Evolutionary conservation across 1,140 invertebrate genomes (phyloP), one percentile per base, ranked within the genome.

Genomic region (Nephila pilipes): DNA sequence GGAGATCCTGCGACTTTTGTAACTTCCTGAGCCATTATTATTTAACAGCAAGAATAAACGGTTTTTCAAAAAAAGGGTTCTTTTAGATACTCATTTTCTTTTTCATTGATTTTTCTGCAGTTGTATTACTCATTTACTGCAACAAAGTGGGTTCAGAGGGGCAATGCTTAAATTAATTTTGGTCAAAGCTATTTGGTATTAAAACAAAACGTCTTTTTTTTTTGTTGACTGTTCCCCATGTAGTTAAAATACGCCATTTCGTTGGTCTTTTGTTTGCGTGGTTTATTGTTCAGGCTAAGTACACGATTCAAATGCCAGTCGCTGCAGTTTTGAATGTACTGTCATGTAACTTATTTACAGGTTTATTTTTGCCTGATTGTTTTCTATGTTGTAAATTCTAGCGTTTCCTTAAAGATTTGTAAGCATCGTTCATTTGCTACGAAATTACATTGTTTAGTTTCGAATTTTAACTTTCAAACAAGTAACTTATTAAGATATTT

Each of bases 1-100:
- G 18, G 85, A 87, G 58, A 65, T 65, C 1, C n/a, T 38, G 32
- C 18, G 83, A 58, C 25, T 63, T 85, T 58, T 85, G 54, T 83
- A 25, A 85, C 10, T 36, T 38, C n/a, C n/a, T 54, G 18, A 57
- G 60, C 83, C 25, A 60, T 85, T 60, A 85, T 85, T 58, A 85
- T 85, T 46, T 46, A 81, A 81, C 57, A 58, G 22, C 25, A 18
- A 85, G 83, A 60, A 55, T 46, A 55, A 81, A 81, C 22, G 22
- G 29, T 75, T 81, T 81, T 36, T 32, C 14, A n/a, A 54, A 81
- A 81, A 81, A 46, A 10, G 20, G 38, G 10, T 25, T 29, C 25
- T 1, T 75, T 29, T 14, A 16, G 20, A 20, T 75, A 22, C 25
- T 32, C 65, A 18, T 18, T 75, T 36, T 54, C 36, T 55, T 81